Conservation (phyloP, 2,113 vertebrate species). For the Tonatia bakeri region DNA sequence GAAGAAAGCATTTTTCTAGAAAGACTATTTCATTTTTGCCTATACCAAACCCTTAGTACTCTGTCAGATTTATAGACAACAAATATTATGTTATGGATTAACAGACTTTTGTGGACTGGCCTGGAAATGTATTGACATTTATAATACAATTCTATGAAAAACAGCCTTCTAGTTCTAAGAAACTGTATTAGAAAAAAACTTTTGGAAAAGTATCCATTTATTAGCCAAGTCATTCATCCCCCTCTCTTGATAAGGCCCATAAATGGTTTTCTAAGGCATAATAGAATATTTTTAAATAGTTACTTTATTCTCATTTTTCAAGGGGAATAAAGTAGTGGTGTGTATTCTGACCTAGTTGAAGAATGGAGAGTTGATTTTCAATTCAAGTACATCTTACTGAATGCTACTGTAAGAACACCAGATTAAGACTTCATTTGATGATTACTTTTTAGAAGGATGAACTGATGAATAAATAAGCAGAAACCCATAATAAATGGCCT, state of each 20-base stretch:
- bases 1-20: conserved; percentile 9
- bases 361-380: not conserved
- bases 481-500: not conserved
- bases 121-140: not conserved
- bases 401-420: not conserved
- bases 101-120: not conserved
- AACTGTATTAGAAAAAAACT: conserved; percentile 17
- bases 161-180: conserved; percentile 15
- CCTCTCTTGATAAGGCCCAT: not conserved
- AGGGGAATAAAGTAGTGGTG: not conserved
- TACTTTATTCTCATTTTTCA: not conserved
- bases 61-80: not conserved
- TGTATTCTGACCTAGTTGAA: not conserved
- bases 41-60: not conserved
- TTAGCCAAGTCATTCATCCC: not conserved
- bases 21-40: not conserved
- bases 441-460: not conserved
- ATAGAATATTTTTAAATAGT: not conserved
- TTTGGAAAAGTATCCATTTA: not conserved
- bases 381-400: not conserved
- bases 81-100: not conserved
- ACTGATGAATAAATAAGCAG: not conserved
- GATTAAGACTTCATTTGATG: not conserved
- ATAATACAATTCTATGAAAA: not conserved
- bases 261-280: not conserved